phyloP scores from a whole-genome alignment of 1,140 invertebrate genomes.

The Vanessa tameamea region DNA sequence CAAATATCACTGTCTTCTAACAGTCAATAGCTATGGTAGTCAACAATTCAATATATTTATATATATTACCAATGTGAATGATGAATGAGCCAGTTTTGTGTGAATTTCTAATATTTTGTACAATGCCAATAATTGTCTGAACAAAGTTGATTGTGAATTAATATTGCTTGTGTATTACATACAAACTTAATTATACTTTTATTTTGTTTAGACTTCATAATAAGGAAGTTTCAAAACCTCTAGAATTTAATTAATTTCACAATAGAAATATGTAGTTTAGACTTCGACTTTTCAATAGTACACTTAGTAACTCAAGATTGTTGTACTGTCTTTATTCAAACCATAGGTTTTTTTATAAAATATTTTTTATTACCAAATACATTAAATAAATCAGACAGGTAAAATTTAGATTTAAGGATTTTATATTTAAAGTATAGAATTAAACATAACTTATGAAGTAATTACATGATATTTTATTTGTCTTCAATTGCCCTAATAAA shows the following conservation, averaged over 20 bases:
- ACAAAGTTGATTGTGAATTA: too few species aligned
- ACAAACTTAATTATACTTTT: not conserved
- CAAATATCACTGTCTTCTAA: too few species aligned
- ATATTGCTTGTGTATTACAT: too few species aligned
- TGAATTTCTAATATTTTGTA: too few species aligned
- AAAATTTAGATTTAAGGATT: constrained; percentile 39
- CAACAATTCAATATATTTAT: too few species aligned
- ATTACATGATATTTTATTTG: constrained; percentile 40
- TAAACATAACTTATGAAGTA: constrained; percentile 50
- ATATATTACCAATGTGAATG: too few species aligned
- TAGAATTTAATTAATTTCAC: not conserved
- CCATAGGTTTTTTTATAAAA: not conserved
- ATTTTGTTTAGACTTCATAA: not conserved
- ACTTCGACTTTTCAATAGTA: not conserved
- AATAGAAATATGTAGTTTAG: not conserved
- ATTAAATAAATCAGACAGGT: constrained; percentile 10
- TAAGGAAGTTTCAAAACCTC: not conserved
- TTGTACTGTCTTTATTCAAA: constrained; percentile 1
- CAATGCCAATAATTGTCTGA: too few species aligned
- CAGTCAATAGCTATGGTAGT: too few species aligned
- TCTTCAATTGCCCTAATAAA: not conserved
- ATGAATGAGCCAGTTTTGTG: too few species aligned
- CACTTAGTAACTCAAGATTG: not conserved
- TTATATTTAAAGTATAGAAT: constrained; percentile 57
- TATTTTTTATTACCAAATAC: constrained; percentile 21